Conservation (phyloP, 2,888 invertebrate species). For the Orthosia cruda region DNA sequence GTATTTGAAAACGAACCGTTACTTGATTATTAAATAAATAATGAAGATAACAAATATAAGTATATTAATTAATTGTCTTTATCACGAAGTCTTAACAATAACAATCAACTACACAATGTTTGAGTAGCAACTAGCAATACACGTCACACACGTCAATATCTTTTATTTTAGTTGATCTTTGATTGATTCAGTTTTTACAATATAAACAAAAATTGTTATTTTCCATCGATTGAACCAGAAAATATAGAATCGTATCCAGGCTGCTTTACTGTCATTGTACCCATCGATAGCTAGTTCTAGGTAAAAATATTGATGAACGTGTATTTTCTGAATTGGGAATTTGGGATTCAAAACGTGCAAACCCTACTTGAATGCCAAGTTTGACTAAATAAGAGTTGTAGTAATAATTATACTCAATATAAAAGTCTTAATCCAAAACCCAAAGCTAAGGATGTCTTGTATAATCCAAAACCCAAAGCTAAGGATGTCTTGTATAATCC, state of each 20-base stretch:
- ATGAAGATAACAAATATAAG: neutral
- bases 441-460: no score
- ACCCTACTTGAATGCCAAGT: no score
- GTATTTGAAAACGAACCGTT: neutral
- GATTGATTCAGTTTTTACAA: neutral
- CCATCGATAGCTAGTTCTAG: no score
- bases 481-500: no score
- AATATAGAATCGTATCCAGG: neutral
- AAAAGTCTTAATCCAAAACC: no score
- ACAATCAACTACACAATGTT: neutral
- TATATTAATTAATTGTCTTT: neutral
- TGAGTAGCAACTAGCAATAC: conserved; percentile 13
- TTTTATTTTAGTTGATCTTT: conserved; percentile 24
- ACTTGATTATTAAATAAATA: neutral
- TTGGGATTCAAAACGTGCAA: no score
- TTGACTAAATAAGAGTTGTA: no score
- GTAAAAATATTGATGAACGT: no score
- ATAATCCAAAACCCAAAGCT: no score
- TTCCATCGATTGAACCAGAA: neutral
- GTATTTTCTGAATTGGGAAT: no score
- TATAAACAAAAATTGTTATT: neutral
- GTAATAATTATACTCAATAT: no score
- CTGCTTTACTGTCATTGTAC: no score
- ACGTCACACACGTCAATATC: neutral
- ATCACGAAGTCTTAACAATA: conserved; percentile 8